Percentiles rank a stretch among this genome's conserved stretches.
phyloP scores from a whole-genome alignment of 2,888 invertebrate genomes.

The Achlya flavicornis region DNA sequence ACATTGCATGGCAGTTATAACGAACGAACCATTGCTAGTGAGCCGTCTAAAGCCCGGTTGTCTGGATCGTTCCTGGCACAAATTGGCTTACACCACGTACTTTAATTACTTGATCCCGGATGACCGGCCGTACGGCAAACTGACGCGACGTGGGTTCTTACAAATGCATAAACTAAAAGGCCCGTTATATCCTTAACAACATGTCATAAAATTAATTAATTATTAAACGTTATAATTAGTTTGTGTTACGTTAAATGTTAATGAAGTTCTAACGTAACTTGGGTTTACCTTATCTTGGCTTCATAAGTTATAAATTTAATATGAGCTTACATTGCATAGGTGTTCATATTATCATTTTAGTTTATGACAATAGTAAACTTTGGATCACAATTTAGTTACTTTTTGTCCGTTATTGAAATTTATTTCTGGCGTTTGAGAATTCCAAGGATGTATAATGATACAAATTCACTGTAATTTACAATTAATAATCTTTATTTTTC shows the following conservation, averaged over 20 bases:
- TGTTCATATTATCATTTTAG: too few relatives aligned
- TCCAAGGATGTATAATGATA: too few relatives aligned
- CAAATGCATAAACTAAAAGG: conserved; percentile 12
- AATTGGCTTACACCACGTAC: conserved; percentile 25
- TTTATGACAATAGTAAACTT: background rate
- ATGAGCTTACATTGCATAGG: too few relatives aligned
- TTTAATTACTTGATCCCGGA: conserved; percentile 23
- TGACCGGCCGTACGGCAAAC: conserved; percentile 18
- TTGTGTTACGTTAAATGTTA: conserved; percentile 27
- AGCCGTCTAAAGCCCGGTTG: conserved; percentile 4
- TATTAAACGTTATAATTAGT: background rate
- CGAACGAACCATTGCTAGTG: background rate
- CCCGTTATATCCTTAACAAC: background rate
- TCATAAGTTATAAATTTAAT: background rate
- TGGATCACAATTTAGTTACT: too few relatives aligned
- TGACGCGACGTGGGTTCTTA: conserved; percentile 3
- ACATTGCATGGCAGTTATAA: background rate
- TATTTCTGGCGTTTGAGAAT: too few relatives aligned
- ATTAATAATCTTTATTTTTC: too few relatives aligned
- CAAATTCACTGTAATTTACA: too few relatives aligned
- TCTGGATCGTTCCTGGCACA: conserved; percentile 15
- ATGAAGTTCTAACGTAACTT: background rate
- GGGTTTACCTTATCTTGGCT: background rate
- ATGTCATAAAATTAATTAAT: background rate
- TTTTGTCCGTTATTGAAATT: too few relatives aligned